Evolutionary conservation across 2,113 vertebrate species (phyloP), one percentile per base, ranked within the genome.

Genomic region (Bucco capensis): DNA sequence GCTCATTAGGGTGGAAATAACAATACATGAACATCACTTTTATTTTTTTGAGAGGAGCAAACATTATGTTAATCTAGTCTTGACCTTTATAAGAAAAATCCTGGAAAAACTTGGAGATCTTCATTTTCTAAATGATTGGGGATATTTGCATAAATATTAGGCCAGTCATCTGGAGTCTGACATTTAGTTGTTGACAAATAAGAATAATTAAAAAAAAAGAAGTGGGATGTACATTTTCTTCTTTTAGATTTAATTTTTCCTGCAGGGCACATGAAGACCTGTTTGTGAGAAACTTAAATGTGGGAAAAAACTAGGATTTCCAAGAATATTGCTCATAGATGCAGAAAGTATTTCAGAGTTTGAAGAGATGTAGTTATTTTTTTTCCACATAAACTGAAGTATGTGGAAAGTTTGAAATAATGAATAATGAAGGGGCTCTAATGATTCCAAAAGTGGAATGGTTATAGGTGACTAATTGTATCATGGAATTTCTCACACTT

Each of bases 11-110:
- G 50, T 47, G 30, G 83, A 90, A 76, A 54, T 31, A 94, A 44
- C 13, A 83, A 75, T 28, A 57, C 2, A 42, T 35, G 30, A 88
- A 78, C 23, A 53, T 30, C 5, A 25, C 12, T 87, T n/a, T 54
- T 66, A 62, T 85, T 91, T 93, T 91, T 93, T 85, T 94, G 46
- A 91, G 66, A 56, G 38, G 30, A 91, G 19, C 58, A 83, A 62
- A 14, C 51, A 71, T 88, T 88, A 91, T 80, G 82, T 83, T 89
- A 96, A 91, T 88, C 22, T 69, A 53, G 40, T 69, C 44, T 80
- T 88, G 79, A 94, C 88, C 79, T 94, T 92, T 92, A 74, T 71
- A 94, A 53, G 88, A 90, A 89, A 90, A 91, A 86, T 80, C 38
- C 74, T n/a, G 38, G 60, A 89, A 92, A 89, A 77, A 90, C 64